Percentiles rank a stretch among this genome's conserved stretches.
phyloP scores from a whole-genome alignment of 2,113 vertebrate genomes.

The Synchiropus splendidus region DNA sequence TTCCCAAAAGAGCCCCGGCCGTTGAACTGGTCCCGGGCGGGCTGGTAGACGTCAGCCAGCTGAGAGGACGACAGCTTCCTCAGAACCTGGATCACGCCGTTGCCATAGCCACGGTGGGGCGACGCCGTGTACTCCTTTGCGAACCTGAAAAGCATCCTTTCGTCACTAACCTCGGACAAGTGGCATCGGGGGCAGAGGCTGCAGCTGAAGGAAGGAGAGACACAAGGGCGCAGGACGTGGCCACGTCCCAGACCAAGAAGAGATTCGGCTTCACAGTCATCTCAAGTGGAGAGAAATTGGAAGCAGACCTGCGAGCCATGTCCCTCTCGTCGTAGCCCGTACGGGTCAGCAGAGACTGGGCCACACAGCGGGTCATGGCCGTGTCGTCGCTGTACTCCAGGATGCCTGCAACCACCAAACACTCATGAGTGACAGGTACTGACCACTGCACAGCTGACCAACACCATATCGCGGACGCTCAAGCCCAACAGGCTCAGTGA shows the following conservation, averaged over 20 bases:
- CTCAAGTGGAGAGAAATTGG: too few relatives aligned
- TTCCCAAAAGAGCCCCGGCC: constrained; percentile 95
- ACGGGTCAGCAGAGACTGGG: constrained; percentile 83
- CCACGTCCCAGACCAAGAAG: too few relatives aligned
- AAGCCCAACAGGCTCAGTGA: too few relatives aligned
- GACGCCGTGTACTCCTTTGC: constrained; percentile 85
- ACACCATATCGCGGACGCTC: too few relatives aligned
- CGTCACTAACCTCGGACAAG: too few relatives aligned
- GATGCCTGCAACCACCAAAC: constrained; percentile 56
- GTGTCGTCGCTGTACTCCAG: constrained; percentile 92
- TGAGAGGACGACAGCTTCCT: constrained; percentile 85
- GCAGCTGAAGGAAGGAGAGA: too few relatives aligned
- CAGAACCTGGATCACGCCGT: constrained; percentile 86
- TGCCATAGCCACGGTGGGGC: constrained; percentile 83
- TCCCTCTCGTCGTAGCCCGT: constrained; percentile 82
- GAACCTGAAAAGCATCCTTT: constrained; percentile 74
- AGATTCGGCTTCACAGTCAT: too few relatives aligned
- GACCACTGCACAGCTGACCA: too few relatives aligned
- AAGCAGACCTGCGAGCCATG: constrained; percentile 81
- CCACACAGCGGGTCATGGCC: constrained; percentile 87
- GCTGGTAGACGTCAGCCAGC: constrained; percentile 82
- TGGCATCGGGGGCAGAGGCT: too few relatives aligned
- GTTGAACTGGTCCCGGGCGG: constrained; percentile 85
- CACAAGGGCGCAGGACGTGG: too few relatives aligned
- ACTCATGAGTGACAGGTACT: too few relatives aligned